Evolutionary conservation across 2,113 vertebrate genomes (phyloP).

Genomic region (Shinisaurus crocodilurus): DNA sequence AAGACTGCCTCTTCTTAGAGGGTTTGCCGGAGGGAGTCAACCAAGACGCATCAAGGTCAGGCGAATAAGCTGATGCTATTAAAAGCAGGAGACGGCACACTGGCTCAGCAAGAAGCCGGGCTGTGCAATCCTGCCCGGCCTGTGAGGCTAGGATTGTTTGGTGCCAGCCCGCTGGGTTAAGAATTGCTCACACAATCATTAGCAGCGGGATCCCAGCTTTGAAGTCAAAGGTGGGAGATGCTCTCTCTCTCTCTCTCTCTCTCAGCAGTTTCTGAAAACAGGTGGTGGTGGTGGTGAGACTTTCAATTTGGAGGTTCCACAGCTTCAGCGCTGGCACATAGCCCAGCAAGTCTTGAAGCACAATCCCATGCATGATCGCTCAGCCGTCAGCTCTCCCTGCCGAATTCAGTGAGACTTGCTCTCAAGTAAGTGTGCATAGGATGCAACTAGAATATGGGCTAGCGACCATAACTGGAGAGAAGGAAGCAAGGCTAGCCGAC

Average conservation of each 20-base stretch:
- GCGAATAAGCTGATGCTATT: constrained; percentile 23
- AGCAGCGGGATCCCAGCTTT: constrained; percentile 6
- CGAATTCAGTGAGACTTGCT: background rate
- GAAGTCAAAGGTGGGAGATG: background rate
- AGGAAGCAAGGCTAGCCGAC: background rate
- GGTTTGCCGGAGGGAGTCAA: background rate
- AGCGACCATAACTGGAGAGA: background rate
- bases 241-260: background rate
- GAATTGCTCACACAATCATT: background rate
- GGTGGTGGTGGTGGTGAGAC: too few species aligned
- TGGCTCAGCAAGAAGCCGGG: background rate
- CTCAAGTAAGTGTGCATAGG: background rate
- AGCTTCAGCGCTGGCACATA: background rate
- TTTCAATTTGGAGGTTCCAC: background rate
- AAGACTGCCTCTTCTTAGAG: background rate
- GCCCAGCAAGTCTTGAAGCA: background rate
- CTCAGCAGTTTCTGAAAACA: background rate
- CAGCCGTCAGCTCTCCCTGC: background rate
- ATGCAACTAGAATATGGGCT: background rate
- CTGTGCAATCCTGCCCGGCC: background rate
- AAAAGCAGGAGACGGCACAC: background rate
- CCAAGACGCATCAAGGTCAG: background rate
- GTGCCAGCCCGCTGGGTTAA: background rate
- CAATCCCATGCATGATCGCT: background rate
- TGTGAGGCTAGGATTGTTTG: background rate